Percentiles rank a stretch among this genome's conserved stretches.
phyloP scores from a whole-genome alignment of 2,888 invertebrate species.

The Geotrupes spiniger region DNA sequence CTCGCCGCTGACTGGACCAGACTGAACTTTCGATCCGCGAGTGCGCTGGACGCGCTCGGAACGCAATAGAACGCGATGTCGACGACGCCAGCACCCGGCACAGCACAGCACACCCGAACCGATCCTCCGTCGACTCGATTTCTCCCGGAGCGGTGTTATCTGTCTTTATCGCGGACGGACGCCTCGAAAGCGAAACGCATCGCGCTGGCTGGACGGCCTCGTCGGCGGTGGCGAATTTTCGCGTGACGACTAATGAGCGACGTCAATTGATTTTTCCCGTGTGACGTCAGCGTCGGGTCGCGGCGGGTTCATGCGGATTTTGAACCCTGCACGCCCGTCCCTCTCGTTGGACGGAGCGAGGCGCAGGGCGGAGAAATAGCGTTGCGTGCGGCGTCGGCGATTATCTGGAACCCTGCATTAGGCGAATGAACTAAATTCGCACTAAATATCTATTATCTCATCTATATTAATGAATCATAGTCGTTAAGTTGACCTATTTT shows the following conservation, averaged over 20 bases:
- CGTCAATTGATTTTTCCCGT: constrained; percentile 33
- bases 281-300: constrained; percentile 35
- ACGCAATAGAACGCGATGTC: no score
- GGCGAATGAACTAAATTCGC: no score
- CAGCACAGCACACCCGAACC: not conserved
- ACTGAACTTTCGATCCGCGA: constrained; percentile 10
- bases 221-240: constrained; percentile 22
- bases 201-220: constrained; percentile 12
- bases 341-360: no score
- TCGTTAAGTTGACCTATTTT: no score
- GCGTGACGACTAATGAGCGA: constrained; percentile 28
- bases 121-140: not conserved
- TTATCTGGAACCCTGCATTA: no score
- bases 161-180: not conserved
- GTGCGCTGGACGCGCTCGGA: not conserved
- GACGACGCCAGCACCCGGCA: not conserved
- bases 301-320: constrained; percentile 33
- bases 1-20: constrained; percentile 1
- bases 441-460: no score
- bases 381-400: no score
- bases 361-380: no score
- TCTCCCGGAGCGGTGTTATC: not conserved
- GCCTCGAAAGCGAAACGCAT: not conserved
- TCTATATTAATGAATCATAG: no score
- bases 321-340: constrained; percentile 30